Evolutionary conservation across 1,140 invertebrate species (phyloP).

Genomic region (Coelopa frigida): DNA sequence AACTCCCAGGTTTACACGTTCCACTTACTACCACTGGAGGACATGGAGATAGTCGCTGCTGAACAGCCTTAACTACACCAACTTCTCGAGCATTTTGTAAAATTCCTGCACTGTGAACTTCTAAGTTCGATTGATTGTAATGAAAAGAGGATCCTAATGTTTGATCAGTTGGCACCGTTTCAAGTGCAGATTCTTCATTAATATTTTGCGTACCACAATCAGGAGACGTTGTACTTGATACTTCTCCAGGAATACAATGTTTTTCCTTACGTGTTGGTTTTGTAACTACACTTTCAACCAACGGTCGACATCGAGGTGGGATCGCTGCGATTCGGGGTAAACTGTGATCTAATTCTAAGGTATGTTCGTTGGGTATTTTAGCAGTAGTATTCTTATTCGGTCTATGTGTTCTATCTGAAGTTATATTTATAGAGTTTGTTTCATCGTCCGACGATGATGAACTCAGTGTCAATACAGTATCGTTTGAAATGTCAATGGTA

Average conservation of each 20-base stretch:
- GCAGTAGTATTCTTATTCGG: too few relatives aligned
- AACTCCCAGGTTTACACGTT: not conserved
- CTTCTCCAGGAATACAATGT: conserved; percentile 4
- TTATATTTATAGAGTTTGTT: too few relatives aligned
- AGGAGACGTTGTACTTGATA: not conserved
- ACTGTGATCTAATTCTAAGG: too few relatives aligned
- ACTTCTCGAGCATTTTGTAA: conserved; percentile 3
- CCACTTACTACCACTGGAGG: not conserved
- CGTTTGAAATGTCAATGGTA: too few relatives aligned
- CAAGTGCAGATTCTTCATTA: not conserved
- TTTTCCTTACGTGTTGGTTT: conserved; percentile 1
- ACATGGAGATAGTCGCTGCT: not conserved
- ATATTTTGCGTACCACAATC: not conserved
- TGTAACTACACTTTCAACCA: not conserved
- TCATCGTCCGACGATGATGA: not conserved
- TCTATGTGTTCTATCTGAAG: too few relatives aligned
- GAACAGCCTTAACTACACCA: not conserved
- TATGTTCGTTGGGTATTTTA: too few relatives aligned
- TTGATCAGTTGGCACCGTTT: too few relatives aligned
- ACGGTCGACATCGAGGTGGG: too few relatives aligned
- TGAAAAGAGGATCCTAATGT: too few relatives aligned
- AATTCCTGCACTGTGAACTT: not conserved
- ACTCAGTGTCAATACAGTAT: not conserved
- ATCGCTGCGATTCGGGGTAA: too few relatives aligned
- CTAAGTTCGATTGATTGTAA: too few relatives aligned